These are phyloP conservation scores for Lateolabrax maculatus DNA, from an alignment of 2,797 vertebrate species.

Conservation along the genomic window DNA sequence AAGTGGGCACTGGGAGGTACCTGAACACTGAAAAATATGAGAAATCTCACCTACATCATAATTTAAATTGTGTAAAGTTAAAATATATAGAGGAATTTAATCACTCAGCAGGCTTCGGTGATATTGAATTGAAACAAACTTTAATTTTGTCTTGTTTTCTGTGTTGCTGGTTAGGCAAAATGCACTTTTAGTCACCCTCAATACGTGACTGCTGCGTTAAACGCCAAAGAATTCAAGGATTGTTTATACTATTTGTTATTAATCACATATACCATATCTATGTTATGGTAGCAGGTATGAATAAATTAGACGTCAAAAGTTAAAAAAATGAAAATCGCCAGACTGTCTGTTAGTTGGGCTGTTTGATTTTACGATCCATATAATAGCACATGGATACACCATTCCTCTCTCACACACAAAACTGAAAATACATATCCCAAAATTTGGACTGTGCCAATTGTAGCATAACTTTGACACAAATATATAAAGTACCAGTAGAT, in stretches of 20 bases:
- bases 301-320: not conserved
- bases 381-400: not conserved
- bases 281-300: not conserved
- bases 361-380: constrained; percentile 18
- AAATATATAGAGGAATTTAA: constrained; percentile 10
- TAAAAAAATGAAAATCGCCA: not conserved
- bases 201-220: constrained; percentile 13
- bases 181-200: constrained; percentile 56
- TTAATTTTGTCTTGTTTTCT: constrained; percentile 15
- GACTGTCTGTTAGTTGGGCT: not conserved
- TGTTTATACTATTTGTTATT: constrained; percentile 12
- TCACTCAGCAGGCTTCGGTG: constrained; percentile 55
- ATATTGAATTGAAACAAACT: constrained; percentile 19
- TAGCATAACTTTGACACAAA: not conserved
- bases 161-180: constrained; percentile 55
- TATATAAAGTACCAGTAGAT: not conserved
- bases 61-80: constrained; percentile 16
- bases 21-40: not conserved
- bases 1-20: not conserved
- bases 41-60: not conserved
- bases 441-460: not conserved
- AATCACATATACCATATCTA: not conserved
- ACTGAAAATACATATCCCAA: not conserved
- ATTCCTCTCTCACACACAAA: constrained; percentile 3
- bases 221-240: constrained; percentile 12